Conservation (phyloP, 1,140 invertebrate genomes). For the Anoplolepis gracilipes region DNA sequence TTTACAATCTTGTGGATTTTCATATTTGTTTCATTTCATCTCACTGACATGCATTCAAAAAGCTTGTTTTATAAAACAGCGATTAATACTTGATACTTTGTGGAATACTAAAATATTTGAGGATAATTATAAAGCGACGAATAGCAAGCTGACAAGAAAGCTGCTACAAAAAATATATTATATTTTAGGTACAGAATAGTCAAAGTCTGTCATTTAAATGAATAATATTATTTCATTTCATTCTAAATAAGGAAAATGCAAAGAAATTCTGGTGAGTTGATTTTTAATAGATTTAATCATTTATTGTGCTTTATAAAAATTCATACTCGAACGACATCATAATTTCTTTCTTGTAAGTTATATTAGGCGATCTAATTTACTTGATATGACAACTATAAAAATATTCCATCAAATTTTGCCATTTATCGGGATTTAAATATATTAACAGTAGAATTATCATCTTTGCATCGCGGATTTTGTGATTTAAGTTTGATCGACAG, state of each 20-base stretch:
- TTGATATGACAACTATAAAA: neutral
- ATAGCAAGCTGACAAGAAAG: neutral
- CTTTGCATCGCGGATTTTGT: neutral
- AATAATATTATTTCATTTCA: neutral
- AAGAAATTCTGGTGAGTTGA: neutral
- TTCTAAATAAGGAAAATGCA: neutral
- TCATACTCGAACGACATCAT: neutral
- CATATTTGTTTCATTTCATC: neutral
- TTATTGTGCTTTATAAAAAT: neutral
- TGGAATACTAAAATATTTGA: neutral
- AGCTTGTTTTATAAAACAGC: constrained; percentile 67
- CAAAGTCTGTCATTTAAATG: neutral
- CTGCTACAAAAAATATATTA: neutral
- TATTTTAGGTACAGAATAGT: neutral
- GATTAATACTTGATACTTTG: constrained; percentile 73
- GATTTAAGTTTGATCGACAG: constrained; percentile 50
- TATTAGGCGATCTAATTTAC: neutral
- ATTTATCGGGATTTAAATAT: neutral
- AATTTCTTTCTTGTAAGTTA: neutral
- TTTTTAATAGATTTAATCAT: neutral
- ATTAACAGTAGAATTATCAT: constrained; percentile 8
- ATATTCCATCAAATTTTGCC: constrained; percentile 9
- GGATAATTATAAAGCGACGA: neutral
- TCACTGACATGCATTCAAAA: neutral
- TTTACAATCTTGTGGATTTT: constrained; percentile 65